Evolutionary conservation across 2,797 vertebrate genomes (phyloP), one percentile per base, ranked within the genome.

Genomic region (Ptychadena robeensis): DNA sequence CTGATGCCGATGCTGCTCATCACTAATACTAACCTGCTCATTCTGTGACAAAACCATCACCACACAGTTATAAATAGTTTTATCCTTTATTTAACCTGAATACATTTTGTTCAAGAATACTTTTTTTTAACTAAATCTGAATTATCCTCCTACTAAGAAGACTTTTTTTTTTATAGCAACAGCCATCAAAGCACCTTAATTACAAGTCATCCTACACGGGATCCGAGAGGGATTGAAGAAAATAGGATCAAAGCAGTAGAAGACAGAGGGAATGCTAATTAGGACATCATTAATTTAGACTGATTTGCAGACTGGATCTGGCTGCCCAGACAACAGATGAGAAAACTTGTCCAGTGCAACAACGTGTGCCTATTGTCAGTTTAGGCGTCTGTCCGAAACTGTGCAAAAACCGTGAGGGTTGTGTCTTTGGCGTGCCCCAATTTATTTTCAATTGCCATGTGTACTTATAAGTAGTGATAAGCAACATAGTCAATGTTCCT

Each of bases 211-310:
- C 59, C 59, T 27, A 28, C 59, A 25, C 10, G 59, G 59, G 59
- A 64, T 44, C 59, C 70, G 34, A 22, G 27, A 63, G 61, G 30
- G 71, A 65, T 22, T 11, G 35, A 34, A 31, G 34, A 68, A 63
- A 69, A 75, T 44, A 38, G 53, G 53, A 75, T 82, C 73, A 82
- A 82, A 75, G 64, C 7, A 9, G 34, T n/a, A 10, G 3, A 38
- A 61, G 31, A 68, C 64, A 69, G 44, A 74, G 67, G 71, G 59
- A 40, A 63, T 31, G 53, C 65, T 40, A 76, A 76, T 76, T 2
- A 69, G 48, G 30, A 18, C 73, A 76, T 76, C 18, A 82, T n/a
- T 82, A 57, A 75, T 68, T 67, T 40, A 65, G 79, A 61, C 15
- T 11, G 35, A 25, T 48, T 37, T 65, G 0, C 14, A 7, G 53